A percentile compares a stretch with the other conserved stretches of the same genome.
Conservation (phyloP, 2,113 vertebrate genomes). For the Pavo muticus region DNA sequence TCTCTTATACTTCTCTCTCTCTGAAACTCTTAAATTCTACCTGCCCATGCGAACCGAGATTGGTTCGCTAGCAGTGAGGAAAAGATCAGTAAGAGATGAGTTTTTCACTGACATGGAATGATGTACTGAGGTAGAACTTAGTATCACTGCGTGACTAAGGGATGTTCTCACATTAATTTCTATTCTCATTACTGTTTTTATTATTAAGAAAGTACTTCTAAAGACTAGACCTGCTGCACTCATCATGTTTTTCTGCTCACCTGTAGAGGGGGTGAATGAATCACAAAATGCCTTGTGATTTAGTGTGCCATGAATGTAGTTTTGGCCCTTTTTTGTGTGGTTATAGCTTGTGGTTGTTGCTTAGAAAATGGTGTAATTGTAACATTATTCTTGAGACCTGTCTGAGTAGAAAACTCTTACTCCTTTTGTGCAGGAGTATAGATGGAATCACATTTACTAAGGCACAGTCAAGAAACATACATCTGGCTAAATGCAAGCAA, state of each 20-base stretch:
- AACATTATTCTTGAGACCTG: slow-evolving; percentile 16
- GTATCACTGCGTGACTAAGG: background rate
- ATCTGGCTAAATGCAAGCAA: background rate
- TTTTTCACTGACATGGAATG: background rate
- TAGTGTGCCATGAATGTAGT: slow-evolving; percentile 21
- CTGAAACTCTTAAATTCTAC: too few species aligned
- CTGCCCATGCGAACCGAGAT: background rate
- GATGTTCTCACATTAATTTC: background rate
- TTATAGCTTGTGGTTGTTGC: slow-evolving; percentile 20
- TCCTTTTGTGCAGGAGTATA: background rate
- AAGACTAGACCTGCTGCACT: background rate
- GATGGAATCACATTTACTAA: background rate
- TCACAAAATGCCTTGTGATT: slow-evolving; percentile 4
- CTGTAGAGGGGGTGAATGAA: slow-evolving; percentile 24
- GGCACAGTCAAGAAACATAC: background rate
- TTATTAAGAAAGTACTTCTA: background rate
- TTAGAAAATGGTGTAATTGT: slow-evolving; percentile 36
- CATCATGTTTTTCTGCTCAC: slow-evolving; percentile 3
- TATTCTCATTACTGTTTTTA: slow-evolving; percentile 6
- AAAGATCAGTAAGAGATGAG: background rate
- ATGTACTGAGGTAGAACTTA: background rate
- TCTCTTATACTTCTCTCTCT: background rate
- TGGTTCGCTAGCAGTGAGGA: background rate
- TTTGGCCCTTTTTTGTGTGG: slow-evolving; percentile 32
- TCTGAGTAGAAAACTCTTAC: slow-evolving; percentile 16